These are phyloP conservation scores for Lasioglossum villosulum DNA, from an alignment of 2,888 invertebrate genomes.

Conservation along the genomic window DNA sequence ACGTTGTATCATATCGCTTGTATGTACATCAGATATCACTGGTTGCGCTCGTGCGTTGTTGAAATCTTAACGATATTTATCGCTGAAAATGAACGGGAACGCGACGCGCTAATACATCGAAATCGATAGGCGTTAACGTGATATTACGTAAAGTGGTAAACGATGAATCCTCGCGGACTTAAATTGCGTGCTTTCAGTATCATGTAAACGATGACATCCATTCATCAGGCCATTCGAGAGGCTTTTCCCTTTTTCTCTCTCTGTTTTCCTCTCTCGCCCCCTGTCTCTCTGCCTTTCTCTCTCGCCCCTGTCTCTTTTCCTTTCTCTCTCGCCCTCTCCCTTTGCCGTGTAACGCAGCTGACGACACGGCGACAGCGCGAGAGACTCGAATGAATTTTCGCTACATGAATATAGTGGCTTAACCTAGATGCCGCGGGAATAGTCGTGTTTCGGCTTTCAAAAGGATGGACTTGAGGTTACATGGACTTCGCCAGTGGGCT, in stretches of 20 bases:
- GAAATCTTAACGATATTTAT: conserved; percentile 41
- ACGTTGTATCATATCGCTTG: background rate
- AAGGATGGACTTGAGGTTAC: conserved; percentile 12
- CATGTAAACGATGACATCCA: conserved; percentile 48
- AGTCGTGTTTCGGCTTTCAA: conserved; percentile 12
- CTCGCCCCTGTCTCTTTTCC: background rate
- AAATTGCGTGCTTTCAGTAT: conserved; percentile 44
- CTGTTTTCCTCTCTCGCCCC: too few species aligned
- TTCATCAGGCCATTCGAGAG: conserved; percentile 51
- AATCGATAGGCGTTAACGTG: conserved; percentile 44
- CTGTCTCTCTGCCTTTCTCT: background rate
- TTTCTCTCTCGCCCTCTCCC: background rate
- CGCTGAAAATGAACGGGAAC: conserved; percentile 33
- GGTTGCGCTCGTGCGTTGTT: background rate
- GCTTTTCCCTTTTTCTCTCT: background rate
- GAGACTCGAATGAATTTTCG: conserved; percentile 40
- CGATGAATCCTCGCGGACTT: conserved; percentile 51
- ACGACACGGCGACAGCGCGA: conserved; percentile 16
- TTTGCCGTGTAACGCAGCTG: conserved; percentile 45
- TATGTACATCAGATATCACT: background rate
- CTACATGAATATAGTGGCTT: conserved; percentile 1
- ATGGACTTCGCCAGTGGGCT: conserved; percentile 11
- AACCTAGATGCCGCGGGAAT: conserved; percentile 6
- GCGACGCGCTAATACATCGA: conserved; percentile 40
- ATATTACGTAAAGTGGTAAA: conserved; percentile 57